Evolutionary conservation across 2,797 vertebrate genomes (phyloP).

Genomic region (Ibycter americanus): DNA sequence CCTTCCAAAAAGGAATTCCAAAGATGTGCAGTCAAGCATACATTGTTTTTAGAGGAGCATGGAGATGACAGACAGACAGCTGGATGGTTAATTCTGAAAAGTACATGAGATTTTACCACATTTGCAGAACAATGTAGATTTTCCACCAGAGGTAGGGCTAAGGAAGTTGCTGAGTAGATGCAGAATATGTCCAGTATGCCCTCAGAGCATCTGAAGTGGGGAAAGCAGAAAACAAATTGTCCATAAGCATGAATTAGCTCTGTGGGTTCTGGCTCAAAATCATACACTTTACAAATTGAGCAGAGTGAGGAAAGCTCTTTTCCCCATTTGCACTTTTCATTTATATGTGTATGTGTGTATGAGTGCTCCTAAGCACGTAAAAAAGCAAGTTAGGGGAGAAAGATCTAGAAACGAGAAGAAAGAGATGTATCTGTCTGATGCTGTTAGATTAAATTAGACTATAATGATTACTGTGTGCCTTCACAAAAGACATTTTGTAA

Average conservation of each 20-base stretch:
- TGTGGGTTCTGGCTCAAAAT: background rate
- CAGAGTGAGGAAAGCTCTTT: background rate
- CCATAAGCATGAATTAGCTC: background rate
- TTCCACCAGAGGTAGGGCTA: background rate
- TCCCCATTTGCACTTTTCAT: background rate
- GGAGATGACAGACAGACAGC: background rate
- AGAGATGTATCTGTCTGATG: constrained; percentile 70
- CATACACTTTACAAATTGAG: background rate
- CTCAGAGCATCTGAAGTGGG: background rate
- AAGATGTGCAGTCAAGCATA: background rate
- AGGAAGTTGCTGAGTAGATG: background rate
- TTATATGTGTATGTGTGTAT: background rate
- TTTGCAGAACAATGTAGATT: background rate
- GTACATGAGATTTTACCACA: background rate
- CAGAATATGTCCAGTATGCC: background rate
- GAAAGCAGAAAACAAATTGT: background rate
- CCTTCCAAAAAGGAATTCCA: background rate
- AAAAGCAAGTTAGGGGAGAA: background rate
- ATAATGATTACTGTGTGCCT: constrained; percentile 78
- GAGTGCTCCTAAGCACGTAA: background rate
- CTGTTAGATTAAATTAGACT: constrained; percentile 76
- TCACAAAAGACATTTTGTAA: constrained; percentile 81
- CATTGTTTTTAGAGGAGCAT: background rate
- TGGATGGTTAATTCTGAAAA: background rate
- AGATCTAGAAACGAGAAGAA: constrained; percentile 55